These are phyloP conservation scores for Hydrochoerus hydrochaeris DNA, from an alignment of 2,113 vertebrate species.

Conservation along the genomic window DNA sequence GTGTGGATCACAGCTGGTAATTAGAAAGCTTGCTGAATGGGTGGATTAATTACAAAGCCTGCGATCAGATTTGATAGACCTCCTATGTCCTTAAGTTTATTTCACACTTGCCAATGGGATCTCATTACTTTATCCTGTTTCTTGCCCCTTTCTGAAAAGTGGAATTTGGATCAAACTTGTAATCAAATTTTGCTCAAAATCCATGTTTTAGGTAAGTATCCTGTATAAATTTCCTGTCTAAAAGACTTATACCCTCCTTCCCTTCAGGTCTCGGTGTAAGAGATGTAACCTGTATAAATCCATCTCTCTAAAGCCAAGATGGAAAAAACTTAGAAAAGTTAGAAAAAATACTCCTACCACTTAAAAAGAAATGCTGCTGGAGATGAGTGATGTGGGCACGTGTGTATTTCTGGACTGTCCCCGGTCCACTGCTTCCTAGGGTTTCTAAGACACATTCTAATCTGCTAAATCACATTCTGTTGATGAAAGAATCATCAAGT, in stretches of 20 bases:
- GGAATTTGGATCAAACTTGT: background rate
- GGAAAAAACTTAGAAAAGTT: conserved; percentile 52
- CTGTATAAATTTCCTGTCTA: background rate
- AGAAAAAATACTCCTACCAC: conserved; percentile 59
- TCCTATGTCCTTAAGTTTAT: background rate
- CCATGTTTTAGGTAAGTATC: background rate
- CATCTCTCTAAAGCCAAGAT: background rate
- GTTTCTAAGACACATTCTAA: conserved; percentile 43
- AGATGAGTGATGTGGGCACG: conserved; percentile 46
- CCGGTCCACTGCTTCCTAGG: conserved; percentile 68
- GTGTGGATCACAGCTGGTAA: background rate
- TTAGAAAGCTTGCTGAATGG: background rate
- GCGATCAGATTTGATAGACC: background rate
- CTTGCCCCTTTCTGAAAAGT: conserved; percentile 14
- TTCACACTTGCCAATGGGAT: background rate
- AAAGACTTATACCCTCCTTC: background rate
- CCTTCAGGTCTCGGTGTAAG: background rate
- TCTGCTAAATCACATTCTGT: conserved; percentile 55
- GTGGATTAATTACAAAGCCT: background rate
- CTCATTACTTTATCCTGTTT: background rate
- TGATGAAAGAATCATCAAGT: background rate
- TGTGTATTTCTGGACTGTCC: conserved; percentile 61
- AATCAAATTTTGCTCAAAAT: background rate
- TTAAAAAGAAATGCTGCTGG: conserved; percentile 66
- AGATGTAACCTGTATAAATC: background rate